Evolutionary conservation across 2,797 vertebrate genomes (phyloP), one percentile per base, ranked within the genome.

Genomic region (Champsocephalus esox): DNA sequence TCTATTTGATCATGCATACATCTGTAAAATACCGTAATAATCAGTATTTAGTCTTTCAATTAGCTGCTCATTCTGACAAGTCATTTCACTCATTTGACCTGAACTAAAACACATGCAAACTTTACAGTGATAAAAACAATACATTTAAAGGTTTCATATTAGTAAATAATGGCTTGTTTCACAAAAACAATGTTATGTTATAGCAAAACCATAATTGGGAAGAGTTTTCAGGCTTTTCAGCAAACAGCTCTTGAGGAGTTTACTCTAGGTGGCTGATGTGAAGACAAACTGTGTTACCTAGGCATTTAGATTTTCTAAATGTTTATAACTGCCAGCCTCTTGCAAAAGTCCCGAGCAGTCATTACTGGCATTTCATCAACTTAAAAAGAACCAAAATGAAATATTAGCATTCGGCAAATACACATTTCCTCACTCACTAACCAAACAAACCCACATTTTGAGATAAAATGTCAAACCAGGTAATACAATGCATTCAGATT

Each of bases 21-120:
- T 58, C 41, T 57, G 57, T 17, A 79, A 75, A 70, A 70, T 34
- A 70, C 63, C 52, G 73, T 80, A 48, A 82, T 45, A 52, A 63
- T 75, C 48, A 71, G 61, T 70, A 70, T 79, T 80, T 78, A 76
- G 43, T 81, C 64, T 34, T 56, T 78, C 41, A 82, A 63, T 75
- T 70, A 88, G 88, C 85, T 87, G 82, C 86, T 85, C 73, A 56
- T 58, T 75, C 73, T 66, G 38, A 80, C 32, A 46, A 82, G 55
- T 59, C 68, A 75, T 43, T 52, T 28, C 12, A 32, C 51, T 70
- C 14, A 5, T 32, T 56, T 66, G 44, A 50, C 59, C 71, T 72
- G 83, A 51, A 52, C 59, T 77, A 55, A 66, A 82, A 84, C 58
- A 75, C 65, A 79, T 32, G 24, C 51, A 73, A 21, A 70, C 45